Base-by-base conservation (phyloP, 2,888 invertebrate genomes). In the Synergus japonicus region DNA sequence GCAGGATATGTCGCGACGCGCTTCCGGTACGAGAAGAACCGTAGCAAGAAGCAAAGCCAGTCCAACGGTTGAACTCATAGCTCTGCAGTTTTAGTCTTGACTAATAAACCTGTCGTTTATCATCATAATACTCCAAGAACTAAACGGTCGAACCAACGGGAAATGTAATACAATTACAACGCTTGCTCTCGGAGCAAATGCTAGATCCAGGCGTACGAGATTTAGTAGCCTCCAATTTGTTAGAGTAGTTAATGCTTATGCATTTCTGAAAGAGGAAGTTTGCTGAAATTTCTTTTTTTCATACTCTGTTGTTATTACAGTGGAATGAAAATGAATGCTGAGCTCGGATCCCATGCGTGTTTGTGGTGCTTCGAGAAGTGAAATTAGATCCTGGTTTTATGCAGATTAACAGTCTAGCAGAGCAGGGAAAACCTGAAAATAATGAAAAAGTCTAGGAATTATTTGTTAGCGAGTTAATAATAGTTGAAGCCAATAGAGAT, bases 221-320 rank as follows among this genome's bases (percentile, higher is more conserved):
- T 69, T 69, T 69, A 69, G 49, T 69, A 69, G 44, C 69, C 22
- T 49, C 49, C 46, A 69, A 69, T 69, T 69, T 49, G 49, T 49
- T 49, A 49, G 29, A 69, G 49, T 46, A 69, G 69, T 46, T 69
- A 69, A 69, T 49, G 29, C 29, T 69, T n/a, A 46, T 69, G 49
- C 22, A 69, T 49, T 69, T 49, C 69, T n/a, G 69, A 49, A 46
- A 22, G 22, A 15, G 29, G 29, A 69, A 69, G 46, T 69, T 69
- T 29, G 46, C 29, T 7, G 49, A 1, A 22, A 22, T 13, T 67
- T 13, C 7, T 69, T 69, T 69, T 69, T 37, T 29, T n/a, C 10
- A 9, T 46, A 22, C n/a, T 29, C n/a, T 29, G 4, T 66, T 58
- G 69, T 69, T 69, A 69, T 69, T 37, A 15, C 29, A 49, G 46